Percentiles rank a stretch among this genome's conserved stretches.
Conservation (phyloP, 2,888 invertebrate genomes). For the Elgonia sp. region DNA sequence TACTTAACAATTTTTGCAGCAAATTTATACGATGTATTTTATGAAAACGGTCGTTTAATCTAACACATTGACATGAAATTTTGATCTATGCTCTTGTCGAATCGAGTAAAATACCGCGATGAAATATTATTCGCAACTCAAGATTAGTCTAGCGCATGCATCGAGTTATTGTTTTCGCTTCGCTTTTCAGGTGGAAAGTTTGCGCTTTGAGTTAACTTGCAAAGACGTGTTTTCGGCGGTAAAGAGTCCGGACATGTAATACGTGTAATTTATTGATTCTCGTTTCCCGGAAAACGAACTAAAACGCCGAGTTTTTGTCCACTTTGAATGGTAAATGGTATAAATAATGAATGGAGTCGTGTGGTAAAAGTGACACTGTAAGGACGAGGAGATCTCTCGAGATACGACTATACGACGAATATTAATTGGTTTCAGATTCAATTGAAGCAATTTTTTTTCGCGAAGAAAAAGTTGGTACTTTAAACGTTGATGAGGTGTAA, state of each 20-base stretch:
- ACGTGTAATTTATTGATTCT: conserved; percentile 49
- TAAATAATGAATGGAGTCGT: conserved; percentile 44
- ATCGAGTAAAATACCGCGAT: conserved; percentile 44
- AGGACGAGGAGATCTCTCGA: conserved; percentile 2
- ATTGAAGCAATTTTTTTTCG: conserved; percentile 15
- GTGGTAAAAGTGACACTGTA: conserved; percentile 22
- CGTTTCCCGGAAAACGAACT: conserved; percentile 28
- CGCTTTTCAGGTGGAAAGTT: conserved; percentile 49
- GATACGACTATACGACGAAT: conserved; percentile 27
- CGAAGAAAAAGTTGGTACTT: background rate
- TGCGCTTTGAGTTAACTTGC: conserved; percentile 20
- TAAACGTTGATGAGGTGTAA: background rate
- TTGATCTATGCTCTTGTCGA: conserved; percentile 50
- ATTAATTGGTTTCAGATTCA: conserved; percentile 32
- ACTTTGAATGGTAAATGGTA: background rate
- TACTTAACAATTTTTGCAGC: background rate
- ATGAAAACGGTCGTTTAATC: conserved; percentile 27
- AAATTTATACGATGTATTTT: conserved; percentile 19
- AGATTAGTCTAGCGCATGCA: conserved; percentile 41
- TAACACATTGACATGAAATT: conserved; percentile 12
- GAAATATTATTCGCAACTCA: conserved; percentile 49
- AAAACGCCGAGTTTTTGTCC: conserved; percentile 38
- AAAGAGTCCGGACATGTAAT: conserved; percentile 3
- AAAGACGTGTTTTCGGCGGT: conserved; percentile 19
- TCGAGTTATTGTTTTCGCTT: conserved; percentile 52